Evolutionary conservation across 1,140 invertebrate genomes (phyloP).

Genomic region (Oscheius sp.): DNA sequence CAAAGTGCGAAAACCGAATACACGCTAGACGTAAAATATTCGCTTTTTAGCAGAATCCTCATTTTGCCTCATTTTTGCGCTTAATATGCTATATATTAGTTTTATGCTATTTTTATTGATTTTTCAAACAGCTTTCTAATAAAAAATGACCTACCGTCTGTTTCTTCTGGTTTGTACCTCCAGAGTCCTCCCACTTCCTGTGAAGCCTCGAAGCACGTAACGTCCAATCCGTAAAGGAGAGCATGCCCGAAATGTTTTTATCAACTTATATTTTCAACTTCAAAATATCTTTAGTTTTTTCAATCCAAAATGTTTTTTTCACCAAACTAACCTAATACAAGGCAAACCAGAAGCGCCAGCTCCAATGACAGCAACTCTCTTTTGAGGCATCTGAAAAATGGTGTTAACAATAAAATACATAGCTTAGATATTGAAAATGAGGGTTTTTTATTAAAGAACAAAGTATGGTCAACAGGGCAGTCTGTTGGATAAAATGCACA

Average conservation of each 20-base stretch:
- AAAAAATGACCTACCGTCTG: constrained; percentile 23
- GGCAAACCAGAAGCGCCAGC: constrained; percentile 63
- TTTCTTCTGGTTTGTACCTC: constrained; percentile 51
- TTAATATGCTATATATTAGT: no score
- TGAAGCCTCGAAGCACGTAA: constrained; percentile 62
- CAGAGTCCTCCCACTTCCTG: constrained; percentile 61
- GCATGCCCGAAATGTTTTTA: no score
- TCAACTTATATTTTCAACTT: no score
- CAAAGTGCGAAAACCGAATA: no score
- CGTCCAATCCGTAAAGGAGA: constrained; percentile 53
- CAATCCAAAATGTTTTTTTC: constrained; percentile 1
- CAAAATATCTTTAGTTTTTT: constrained; percentile 21
- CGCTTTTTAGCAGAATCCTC: no score
- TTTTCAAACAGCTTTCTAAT: neutral
- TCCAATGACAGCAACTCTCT: constrained; percentile 57
- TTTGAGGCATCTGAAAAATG: neutral
- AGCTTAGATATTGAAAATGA: no score
- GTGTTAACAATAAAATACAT: neutral
- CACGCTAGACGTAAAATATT: no score
- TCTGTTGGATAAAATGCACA: no score
- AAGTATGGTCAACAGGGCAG: no score
- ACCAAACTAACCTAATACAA: constrained; percentile 61
- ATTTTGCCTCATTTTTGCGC: no score
- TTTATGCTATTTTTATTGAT: no score
- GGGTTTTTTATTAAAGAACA: no score